phyloP scores from a whole-genome alignment of 1,140 invertebrate species.

The Aphelinus atriplicis region DNA sequence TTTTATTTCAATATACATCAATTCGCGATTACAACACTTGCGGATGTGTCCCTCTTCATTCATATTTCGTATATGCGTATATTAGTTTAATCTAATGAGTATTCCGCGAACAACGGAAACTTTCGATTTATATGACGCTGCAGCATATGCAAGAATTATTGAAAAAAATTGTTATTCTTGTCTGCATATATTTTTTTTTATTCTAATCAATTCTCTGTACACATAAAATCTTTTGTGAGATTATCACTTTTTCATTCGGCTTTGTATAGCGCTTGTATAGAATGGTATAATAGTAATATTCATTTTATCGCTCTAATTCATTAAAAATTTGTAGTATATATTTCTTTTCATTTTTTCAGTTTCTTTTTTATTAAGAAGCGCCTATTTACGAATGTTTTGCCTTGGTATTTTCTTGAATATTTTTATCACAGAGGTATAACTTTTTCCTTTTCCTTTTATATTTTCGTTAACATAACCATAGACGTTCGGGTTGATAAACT shows the following conservation, averaged over 20 bases:
- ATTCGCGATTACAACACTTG: constrained; percentile 61
- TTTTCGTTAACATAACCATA: constrained; percentile 32
- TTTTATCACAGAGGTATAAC: constrained; percentile 54
- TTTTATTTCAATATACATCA: constrained; percentile 62
- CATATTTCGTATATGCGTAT: constrained; percentile 29
- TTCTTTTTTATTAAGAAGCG: constrained; percentile 29
- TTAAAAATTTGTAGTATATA: too few species aligned
- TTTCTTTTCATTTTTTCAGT: constrained; percentile 17
- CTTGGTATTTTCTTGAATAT: constrained; percentile 33
- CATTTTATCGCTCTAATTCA: constrained; percentile 2
- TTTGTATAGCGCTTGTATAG: constrained; percentile 8
- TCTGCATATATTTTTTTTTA: constrained; percentile 32
- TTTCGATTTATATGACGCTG: constrained; percentile 26
- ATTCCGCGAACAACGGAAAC: constrained; percentile 18
- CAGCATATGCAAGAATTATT: constrained; percentile 28
- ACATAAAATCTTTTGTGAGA: constrained; percentile 37
- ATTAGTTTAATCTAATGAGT: constrained; percentile 34
- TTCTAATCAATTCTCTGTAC: constrained; percentile 40
- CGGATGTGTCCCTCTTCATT: constrained; percentile 45
- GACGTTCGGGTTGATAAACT: constrained; percentile 23
- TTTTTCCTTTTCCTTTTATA: constrained; percentile 42
- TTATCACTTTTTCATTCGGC: constrained; percentile 31
- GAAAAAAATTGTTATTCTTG: constrained; percentile 22
- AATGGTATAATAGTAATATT: constrained; percentile 8
- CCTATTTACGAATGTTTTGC: constrained; percentile 22